These are phyloP conservation scores for Bothrops alternatus DNA, from an alignment of 2,797 vertebrate genomes.

Conservation along the genomic window DNA sequence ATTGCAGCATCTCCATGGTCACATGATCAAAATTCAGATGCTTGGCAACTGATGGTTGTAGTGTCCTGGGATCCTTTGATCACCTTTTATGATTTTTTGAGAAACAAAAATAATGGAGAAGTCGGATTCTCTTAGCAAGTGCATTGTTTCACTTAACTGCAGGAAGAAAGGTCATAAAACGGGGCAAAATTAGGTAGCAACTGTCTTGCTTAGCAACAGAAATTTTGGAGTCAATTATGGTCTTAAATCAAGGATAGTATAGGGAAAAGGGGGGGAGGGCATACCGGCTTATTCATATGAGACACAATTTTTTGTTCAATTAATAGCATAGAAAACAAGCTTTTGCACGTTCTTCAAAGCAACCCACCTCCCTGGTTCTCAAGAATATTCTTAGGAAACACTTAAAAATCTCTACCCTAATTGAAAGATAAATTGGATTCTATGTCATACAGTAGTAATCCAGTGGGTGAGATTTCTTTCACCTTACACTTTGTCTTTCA, in stretches of 20 bases:
- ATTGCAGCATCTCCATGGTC: background rate
- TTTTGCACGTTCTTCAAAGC: no score
- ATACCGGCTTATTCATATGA: background rate
- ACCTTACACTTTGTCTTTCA: no score
- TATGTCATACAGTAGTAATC: no score
- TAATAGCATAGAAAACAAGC: no score
- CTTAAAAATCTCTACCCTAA: no score
- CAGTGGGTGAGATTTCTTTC: no score
- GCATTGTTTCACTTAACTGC: background rate
- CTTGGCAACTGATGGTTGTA: background rate
- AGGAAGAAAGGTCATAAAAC: background rate
- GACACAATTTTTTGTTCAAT: no score
- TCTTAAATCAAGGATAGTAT: background rate
- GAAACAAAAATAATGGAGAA: background rate
- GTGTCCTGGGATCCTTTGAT: background rate
- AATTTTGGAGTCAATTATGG: background rate
- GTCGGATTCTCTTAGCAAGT: background rate
- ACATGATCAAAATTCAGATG: background rate
- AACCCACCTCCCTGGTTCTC: no score
- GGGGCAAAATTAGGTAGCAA: background rate
- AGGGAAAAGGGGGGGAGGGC: background rate
- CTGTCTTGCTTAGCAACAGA: background rate
- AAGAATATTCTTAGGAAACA: no score
- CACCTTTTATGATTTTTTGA: background rate
- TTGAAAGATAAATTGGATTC: no score